Evolutionary conservation across 2,888 invertebrate genomes (phyloP), one percentile per base, ranked within the genome.

Genomic region (Tinea pellionella): DNA sequence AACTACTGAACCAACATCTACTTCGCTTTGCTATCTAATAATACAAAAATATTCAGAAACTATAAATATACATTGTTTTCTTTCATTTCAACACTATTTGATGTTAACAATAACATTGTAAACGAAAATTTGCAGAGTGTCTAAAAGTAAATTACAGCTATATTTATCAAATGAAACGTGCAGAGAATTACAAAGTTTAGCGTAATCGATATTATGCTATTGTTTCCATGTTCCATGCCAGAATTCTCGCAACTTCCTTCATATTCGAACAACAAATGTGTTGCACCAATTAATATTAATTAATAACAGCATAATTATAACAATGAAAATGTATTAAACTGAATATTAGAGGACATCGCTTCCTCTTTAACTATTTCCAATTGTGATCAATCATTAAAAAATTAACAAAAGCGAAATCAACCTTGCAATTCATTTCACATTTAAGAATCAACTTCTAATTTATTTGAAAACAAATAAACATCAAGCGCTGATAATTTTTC

Each of bases 171-270:
- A 24, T 24, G 24, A 24, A 24, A 24, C 37, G n/a, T 37, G 37
- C 37, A 2, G n/a, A 65, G 69, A 68, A 65, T 59, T 55, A 60
- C 60, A 64, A 60, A 62, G 58, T 59, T 57, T 42, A 37, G 61
- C 63, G 69, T 68, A 77, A 82, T 81, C 81, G 78, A 82, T 85
- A 78, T 72, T 76, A 72, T 63, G 73, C 75, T 74, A 73, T 75
- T 71, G 74, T 73, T 73, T 73, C 71, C 73, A 47, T 12, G 9
- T 73, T 73, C 71, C 73, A 47, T 12, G 9, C n/a, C n/a, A 12
- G 37, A 1, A 37, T 37, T 37, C 37, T 37, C 13, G 47, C 47
- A 47, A 47, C 15, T 47, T 47, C 47, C 47, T 47, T 47, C 42
- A 24, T 24, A 24, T 24, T 37, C 37, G n/a, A 37, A 9, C n/a